Evolutionary conservation across 92 coral and sea anemone genomes (phyloP).

Genomic region (Epizoanthus rinbou): DNA sequence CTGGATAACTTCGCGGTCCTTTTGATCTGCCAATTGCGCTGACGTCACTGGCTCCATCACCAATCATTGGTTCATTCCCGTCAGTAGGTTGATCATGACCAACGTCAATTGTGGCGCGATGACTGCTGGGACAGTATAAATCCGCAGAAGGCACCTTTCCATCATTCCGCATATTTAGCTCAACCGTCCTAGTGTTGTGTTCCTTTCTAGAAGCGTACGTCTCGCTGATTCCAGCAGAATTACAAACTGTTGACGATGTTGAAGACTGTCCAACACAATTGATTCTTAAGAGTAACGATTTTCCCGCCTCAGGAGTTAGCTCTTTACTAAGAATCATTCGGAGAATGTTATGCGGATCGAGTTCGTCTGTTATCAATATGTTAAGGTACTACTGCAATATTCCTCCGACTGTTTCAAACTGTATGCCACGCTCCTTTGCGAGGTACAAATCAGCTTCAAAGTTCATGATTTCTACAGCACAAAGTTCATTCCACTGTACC

Average conservation of each 20-base stretch:
- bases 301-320: slow-evolving; percentile 5
- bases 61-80: too few relatives aligned
- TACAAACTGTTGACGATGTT: not conserved
- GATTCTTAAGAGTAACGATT: not conserved
- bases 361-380: slow-evolving; percentile 5
- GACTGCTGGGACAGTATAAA: not conserved
- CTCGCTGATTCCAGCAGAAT: not conserved
- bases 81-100: not conserved
- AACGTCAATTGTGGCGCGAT: not conserved
- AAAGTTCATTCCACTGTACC: slow-evolving; percentile 18
- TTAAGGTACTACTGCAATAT: not conserved
- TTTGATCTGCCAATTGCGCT: not conserved
- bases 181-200: not conserved
- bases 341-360: slow-evolving; percentile 19
- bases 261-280: not conserved
- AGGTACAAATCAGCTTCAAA: slow-evolving; percentile 29
- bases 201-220: not conserved
- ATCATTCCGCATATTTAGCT: not conserved
- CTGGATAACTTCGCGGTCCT: not conserved
- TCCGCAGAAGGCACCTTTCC: not conserved
- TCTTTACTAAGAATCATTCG: slow-evolving; percentile 26
- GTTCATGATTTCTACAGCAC: slow-evolving; percentile 29
- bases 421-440: slow-evolving; percentile 30
- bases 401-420: slow-evolving; percentile 18
- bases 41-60: not conserved